These are phyloP conservation scores for Penelope pileata DNA, from an alignment of 2,113 vertebrate species.

Conservation along the genomic window DNA sequence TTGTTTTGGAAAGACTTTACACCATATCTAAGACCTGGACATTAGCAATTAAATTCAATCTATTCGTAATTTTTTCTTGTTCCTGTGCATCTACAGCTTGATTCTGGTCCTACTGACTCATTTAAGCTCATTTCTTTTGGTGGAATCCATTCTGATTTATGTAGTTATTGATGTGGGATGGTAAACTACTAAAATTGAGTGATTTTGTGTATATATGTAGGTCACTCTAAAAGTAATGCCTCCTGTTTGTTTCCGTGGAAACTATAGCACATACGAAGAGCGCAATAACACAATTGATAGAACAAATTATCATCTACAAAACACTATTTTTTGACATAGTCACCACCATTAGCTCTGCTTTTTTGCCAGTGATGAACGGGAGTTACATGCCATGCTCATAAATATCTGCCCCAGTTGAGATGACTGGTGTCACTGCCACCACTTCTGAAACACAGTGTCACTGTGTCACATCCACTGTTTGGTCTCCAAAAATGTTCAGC, in stretches of 20 bases:
- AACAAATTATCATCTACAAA: background rate
- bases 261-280: background rate
- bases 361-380: background rate
- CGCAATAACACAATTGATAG: background rate
- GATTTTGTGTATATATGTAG: fast-evolving
- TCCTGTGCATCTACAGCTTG: background rate
- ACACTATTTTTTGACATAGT: background rate
- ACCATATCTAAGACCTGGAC: background rate
- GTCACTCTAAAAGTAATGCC: background rate
- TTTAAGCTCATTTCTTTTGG: background rate
- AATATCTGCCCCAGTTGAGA: no score
- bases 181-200: background rate
- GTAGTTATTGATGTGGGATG: background rate
- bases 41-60: background rate
- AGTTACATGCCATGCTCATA: no score
- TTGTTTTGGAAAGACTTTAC: background rate
- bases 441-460: background rate
- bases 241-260: background rate
- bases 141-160: fast-evolving
- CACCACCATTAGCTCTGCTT: background rate
- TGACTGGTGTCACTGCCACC: background rate
- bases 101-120: fast-evolving
- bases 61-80: background rate
- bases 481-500: background rate
- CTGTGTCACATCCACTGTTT: background rate